These are phyloP conservation scores for Brassicogethes aeneus DNA, from an alignment of 2,888 invertebrate genomes.

Conservation along the genomic window DNA sequence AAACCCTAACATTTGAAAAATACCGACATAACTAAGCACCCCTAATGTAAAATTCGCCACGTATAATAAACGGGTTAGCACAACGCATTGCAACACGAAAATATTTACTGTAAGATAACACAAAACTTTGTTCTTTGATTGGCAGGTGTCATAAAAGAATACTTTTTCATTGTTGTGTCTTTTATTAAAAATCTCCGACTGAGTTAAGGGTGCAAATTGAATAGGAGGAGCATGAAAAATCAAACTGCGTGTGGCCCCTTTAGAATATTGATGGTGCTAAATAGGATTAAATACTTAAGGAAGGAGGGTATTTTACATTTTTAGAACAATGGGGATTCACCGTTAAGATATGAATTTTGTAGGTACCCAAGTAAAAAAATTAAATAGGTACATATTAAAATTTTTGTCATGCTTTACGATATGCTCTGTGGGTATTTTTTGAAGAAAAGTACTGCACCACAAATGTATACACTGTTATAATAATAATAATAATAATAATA, in stretches of 20 bases:
- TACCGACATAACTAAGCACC: no score
- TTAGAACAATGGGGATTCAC: no score
- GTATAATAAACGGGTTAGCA: background rate
- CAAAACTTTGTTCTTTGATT: background rate
- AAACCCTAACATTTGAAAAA: no score
- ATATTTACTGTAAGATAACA: background rate
- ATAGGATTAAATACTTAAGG: background rate
- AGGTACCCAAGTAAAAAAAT: no score
- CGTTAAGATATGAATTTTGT: no score
- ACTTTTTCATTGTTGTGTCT: background rate
- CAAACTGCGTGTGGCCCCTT: slow-evolving; percentile 7
- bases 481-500: no score
- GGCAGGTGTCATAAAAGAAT: background rate
- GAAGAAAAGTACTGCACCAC: no score
- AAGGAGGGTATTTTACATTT: no score
- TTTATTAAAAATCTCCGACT: background rate
- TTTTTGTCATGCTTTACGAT: no score
- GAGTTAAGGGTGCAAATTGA: slow-evolving; percentile 1
- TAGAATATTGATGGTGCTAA: background rate
- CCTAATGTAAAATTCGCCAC: background rate
- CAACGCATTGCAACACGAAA: background rate
- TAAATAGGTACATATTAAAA: no score
- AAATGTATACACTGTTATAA: no score
- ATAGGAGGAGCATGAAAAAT: slow-evolving; percentile 5
- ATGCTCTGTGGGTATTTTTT: no score